These are phyloP conservation scores for Dexiosoma caninum DNA, from an alignment of 2,888 invertebrate species.

Conservation along the genomic window DNA sequence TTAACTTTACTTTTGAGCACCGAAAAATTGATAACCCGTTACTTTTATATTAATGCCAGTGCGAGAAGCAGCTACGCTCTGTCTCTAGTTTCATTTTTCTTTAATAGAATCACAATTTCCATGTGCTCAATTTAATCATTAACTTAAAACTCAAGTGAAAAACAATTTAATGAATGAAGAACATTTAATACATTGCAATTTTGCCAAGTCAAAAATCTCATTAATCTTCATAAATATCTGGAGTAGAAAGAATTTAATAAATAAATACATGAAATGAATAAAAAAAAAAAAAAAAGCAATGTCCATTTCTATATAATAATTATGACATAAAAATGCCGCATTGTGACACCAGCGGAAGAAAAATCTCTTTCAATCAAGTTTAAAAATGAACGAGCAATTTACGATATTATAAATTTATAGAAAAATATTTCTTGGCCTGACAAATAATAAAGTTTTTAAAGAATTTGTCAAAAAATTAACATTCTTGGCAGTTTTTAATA, in stretches of 20 bases:
- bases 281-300: background rate
- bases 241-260: conserved; percentile 1
- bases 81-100: too few relatives aligned
- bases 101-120: background rate
- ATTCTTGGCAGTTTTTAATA: too few relatives aligned
- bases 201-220: conserved; percentile 41
- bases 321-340: conserved; percentile 16
- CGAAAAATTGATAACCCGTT: too few relatives aligned
- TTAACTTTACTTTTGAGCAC: too few relatives aligned
- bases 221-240: conserved; percentile 40
- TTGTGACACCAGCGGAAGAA: background rate
- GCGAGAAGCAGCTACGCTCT: too few relatives aligned
- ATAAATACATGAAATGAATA: background rate
- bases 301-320: conserved; percentile 35
- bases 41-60: too few relatives aligned
- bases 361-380: conserved; percentile 37
- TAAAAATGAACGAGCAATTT: conserved; percentile 13
- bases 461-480: conserved; percentile 49
- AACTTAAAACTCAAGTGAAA: background rate
- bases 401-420: conserved; percentile 1
- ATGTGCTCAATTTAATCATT: background rate
- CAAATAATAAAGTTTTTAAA: conserved; percentile 3
- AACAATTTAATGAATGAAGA: background rate
- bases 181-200: background rate
- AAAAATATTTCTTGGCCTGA: background rate